Evolutionary conservation across 2,797 vertebrate species (phyloP).

Genomic region (Tympanoctomys barrerae): DNA sequence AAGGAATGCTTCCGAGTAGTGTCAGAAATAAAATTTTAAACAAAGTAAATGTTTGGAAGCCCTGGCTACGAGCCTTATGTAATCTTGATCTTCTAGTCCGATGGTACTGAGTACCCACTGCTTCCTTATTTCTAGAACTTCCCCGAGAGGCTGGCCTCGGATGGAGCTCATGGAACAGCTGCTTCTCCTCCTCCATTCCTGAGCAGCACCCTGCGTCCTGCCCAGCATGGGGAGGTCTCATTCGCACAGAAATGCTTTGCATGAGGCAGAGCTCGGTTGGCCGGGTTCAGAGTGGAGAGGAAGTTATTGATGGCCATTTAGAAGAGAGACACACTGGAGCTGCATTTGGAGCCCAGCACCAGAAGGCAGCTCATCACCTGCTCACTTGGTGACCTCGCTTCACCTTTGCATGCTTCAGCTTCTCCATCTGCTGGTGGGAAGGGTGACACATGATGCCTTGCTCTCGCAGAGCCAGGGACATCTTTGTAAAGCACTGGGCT

Average conservation of each 20-base stretch:
- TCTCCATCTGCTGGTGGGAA: constrained; percentile 45
- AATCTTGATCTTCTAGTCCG: not conserved
- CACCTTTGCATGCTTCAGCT: constrained; percentile 7
- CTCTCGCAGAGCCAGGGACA: not conserved
- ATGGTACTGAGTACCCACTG: too few species aligned
- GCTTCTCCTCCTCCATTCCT: not conserved
- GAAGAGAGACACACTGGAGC: not conserved
- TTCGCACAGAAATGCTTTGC: not conserved
- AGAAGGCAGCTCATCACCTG: constrained; percentile 44
- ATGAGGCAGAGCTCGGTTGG: not conserved
- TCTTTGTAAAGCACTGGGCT: not conserved
- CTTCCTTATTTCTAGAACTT: not conserved
- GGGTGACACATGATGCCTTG: not conserved
- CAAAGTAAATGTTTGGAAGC: not conserved
- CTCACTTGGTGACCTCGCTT: not conserved
- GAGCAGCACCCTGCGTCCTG: not conserved
- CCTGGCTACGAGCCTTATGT: not conserved
- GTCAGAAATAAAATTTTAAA: constrained; percentile 15
- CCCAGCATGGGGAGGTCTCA: not conserved
- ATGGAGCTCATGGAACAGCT: not conserved
- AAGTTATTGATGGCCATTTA: not conserved
- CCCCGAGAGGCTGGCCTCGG: not conserved
- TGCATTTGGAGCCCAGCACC: not conserved
- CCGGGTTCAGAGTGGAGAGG: not conserved
- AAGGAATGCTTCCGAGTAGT: not conserved